These are phyloP conservation scores for Tholera decimalis DNA, from an alignment of 2,888 invertebrate species.

Conservation along the genomic window DNA sequence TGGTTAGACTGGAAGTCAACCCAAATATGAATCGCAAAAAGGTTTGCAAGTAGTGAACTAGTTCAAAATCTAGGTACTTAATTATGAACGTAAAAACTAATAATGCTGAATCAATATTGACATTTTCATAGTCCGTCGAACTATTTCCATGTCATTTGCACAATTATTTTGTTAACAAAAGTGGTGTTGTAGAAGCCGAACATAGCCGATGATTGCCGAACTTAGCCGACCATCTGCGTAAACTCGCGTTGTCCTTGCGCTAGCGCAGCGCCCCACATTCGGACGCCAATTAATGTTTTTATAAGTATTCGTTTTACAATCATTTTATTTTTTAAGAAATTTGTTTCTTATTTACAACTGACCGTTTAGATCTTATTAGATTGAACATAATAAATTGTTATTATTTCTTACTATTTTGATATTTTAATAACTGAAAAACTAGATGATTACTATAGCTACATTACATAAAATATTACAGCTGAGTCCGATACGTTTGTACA, in stretches of 20 bases:
- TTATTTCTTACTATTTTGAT: background rate
- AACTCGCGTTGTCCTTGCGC: constrained; percentile 70
- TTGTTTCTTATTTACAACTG: background rate
- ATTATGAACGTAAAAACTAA: constrained; percentile 4
- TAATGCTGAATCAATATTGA: constrained; percentile 29
- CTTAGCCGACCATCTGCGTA: constrained; percentile 62
- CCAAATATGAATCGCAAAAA: too few relatives aligned
- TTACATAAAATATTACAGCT: background rate
- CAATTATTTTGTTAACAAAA: constrained; percentile 27
- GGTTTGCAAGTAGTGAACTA: too few relatives aligned
- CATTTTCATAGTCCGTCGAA: constrained; percentile 9
- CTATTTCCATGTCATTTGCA: constrained; percentile 38
- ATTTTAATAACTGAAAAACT: background rate
- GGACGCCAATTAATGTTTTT: constrained; percentile 38
- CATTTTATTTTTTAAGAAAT: background rate
- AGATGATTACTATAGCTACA: background rate
- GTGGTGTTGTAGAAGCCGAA: constrained; percentile 23
- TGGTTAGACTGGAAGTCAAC: too few relatives aligned
- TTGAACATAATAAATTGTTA: background rate
- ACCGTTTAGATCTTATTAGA: background rate
- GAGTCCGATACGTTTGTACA: too few relatives aligned
- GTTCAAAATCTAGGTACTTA: background rate
- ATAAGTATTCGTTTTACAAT: constrained; percentile 32
- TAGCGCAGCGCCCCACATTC: constrained; percentile 71
- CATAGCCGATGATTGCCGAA: constrained; percentile 34